Base-by-base conservation (phyloP, 2,888 invertebrate species). In the Apocheima hispidaria region DNA sequence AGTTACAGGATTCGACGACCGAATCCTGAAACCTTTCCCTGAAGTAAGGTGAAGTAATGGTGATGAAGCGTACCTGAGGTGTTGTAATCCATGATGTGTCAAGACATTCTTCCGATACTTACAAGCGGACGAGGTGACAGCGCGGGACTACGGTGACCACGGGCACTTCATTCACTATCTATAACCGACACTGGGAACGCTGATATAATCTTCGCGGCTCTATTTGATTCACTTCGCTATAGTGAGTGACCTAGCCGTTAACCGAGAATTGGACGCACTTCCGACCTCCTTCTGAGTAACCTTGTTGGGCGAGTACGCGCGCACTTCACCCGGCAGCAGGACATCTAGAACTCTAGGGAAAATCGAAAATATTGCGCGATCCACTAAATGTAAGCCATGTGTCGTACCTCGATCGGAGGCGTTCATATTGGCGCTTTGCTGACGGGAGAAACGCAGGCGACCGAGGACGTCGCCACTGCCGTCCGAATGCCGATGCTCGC, bases 391-490 rank as follows among this genome's bases (percentile, higher is more conserved):
- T 75, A 81, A 83, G 76, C 79, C 75, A 75, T 75, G 75, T 73
- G 64, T 74, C 84, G 85, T 88, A 88, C 88, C 88, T 87, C 84
- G 82, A 70, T 89, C 90, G 82, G 91, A 87, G 89, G 86, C 85
- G 81, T 84, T 90, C 92, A 92, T 92, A 78, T 81, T 87, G 87
- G 55, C 72, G 81, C 70, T 74, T 71, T 76, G 80, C 77, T 73
- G 82, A 73, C 77, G 80, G 84, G 86, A 86, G 86, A 86, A 83
- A 75, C 83, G 79, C 83, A 88, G 81, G 86, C 87, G 84, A 87
- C 89, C 88, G 88, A 77, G 85, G 86, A 84, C 87, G 88, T 87
- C 88, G 87, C 90, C 89, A 88, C 87, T 84, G 81, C 83, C 88
- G 88, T 87, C 88, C 87, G 88, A 90, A 90, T 91, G 90, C 86